Conservation (phyloP, 1,140 invertebrate genomes). For the Heliconius congener region DNA sequence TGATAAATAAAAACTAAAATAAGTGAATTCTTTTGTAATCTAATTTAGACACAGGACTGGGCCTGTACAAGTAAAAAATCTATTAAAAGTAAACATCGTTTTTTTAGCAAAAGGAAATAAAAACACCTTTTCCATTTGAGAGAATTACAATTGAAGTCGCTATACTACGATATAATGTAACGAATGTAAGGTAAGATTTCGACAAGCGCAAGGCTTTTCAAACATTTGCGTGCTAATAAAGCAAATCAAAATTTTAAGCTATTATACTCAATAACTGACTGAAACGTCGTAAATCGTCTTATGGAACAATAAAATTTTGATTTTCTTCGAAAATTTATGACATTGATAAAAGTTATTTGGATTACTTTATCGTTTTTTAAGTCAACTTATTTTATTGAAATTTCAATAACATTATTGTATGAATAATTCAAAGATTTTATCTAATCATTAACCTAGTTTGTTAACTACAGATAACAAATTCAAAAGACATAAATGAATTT, state of each 20-base stretch:
- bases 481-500: too few relatives aligned
- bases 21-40: too few relatives aligned
- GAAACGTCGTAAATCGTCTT: neutral
- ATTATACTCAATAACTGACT: neutral
- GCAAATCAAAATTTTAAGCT: neutral
- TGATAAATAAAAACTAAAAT: too few relatives aligned
- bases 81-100: too few relatives aligned
- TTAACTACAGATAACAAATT: too few relatives aligned
- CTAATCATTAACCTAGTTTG: neutral
- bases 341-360: neutral
- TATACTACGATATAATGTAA: neutral
- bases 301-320: neutral
- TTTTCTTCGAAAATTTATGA: neutral
- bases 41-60: too few relatives aligned
- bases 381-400: neutral
- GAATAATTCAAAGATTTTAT: neutral
- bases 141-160: too few relatives aligned
- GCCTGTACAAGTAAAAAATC: too few relatives aligned
- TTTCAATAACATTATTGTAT: neutral
- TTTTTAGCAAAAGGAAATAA: too few relatives aligned
- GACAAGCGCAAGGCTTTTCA: constrained; percentile 21
- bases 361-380: neutral
- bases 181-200: neutral
- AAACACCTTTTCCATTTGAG: too few relatives aligned
- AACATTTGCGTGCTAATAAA: constrained; percentile 29